Evolutionary conservation across 1,140 invertebrate genomes (phyloP).

Genomic region (Apolygus lucorum): DNA sequence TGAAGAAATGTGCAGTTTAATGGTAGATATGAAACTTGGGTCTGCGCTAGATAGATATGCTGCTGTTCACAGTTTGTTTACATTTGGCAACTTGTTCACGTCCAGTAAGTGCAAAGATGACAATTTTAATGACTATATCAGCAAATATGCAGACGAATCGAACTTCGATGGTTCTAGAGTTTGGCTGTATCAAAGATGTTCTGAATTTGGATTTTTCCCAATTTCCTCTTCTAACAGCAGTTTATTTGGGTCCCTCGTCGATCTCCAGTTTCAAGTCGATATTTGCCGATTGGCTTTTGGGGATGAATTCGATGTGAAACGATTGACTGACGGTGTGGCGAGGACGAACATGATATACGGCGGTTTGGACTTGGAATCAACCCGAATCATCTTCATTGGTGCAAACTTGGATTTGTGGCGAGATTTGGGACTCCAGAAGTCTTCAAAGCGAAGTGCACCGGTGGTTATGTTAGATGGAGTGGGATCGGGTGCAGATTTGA

Average conservation of each 20-base stretch:
- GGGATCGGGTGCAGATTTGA: not conserved
- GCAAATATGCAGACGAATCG: conserved; percentile 50
- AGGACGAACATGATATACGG: conserved; percentile 73
- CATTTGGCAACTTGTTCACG: conserved; percentile 58
- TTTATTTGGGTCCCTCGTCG: conserved; percentile 64
- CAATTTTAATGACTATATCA: conserved; percentile 70
- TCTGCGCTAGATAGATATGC: conserved; percentile 50
- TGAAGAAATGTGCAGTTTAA: conserved; percentile 45
- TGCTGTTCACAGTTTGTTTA: conserved; percentile 40
- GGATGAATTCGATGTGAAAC: conserved; percentile 33
- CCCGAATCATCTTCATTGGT: conserved; percentile 78
- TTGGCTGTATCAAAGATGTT: conserved; percentile 93
- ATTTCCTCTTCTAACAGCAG: conserved; percentile 53
- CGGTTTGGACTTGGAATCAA: conserved; percentile 53
- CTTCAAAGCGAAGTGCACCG: conserved; percentile 43
- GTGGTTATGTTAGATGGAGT: conserved; percentile 54
- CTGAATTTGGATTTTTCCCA: conserved; percentile 92
- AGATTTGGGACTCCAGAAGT: conserved; percentile 59
- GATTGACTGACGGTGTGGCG: conserved; percentile 36
- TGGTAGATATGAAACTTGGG: conserved; percentile 52
- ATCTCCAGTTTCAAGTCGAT: conserved; percentile 66
- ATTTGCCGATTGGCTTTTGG: conserved; percentile 80
- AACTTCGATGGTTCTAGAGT: conserved; percentile 50
- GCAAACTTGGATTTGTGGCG: conserved; percentile 91
- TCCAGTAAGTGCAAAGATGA: too few relatives aligned